These are phyloP conservation scores for Hydrolagus affinis DNA, from an alignment of 2,113 vertebrate species.

Conservation along the genomic window DNA sequence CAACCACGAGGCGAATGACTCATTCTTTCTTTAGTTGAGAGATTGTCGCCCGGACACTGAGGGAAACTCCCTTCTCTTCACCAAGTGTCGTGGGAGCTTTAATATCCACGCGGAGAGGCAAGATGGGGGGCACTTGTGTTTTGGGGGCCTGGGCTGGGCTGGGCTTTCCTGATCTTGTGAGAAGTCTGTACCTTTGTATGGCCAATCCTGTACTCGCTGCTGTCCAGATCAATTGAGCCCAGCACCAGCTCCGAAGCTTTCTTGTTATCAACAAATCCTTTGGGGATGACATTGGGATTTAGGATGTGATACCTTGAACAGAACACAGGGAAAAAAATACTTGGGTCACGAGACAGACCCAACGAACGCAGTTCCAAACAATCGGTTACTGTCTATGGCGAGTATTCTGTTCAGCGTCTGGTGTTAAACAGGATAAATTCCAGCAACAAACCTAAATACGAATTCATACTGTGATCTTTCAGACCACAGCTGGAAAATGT, in stretches of 20 bases:
- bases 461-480: no score
- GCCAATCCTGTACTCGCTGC: constrained; percentile 41
- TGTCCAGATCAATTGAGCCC: constrained; percentile 27
- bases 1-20: not conserved
- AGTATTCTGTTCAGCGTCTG: not conserved
- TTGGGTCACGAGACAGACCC: not conserved
- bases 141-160: no score
- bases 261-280: constrained; percentile 42
- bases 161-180: no score
- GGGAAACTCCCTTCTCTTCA: no score
- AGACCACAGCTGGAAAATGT: no score
- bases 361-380: not conserved
- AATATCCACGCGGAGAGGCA: not conserved
- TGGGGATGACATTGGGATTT: constrained; percentile 42
- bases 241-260: constrained; percentile 39
- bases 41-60: no score
- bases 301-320: constrained; percentile 41
- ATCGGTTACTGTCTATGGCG: not conserved
- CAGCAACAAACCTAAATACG: not conserved
- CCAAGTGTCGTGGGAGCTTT: no score
- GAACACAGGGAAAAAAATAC: not conserved
- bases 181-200: constrained; percentile 35
- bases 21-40: no score
- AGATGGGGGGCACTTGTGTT: not conserved
- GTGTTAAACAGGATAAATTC: not conserved